Evolutionary conservation across 2,113 vertebrate species (phyloP).

Genomic region (Cardinalis cardinalis): DNA sequence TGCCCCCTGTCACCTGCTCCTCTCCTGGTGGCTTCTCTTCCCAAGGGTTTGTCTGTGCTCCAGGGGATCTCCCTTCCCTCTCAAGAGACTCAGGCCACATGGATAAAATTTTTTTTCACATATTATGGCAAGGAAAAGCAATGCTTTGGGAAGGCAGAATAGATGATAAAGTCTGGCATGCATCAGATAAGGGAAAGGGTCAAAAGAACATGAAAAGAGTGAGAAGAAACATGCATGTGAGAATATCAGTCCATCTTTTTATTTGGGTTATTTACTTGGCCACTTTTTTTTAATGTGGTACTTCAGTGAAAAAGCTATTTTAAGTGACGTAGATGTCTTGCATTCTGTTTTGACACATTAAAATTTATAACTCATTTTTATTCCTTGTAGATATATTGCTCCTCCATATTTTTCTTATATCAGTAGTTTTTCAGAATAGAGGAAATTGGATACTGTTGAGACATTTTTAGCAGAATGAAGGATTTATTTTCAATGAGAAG

Average conservation of each 20-base stretch:
- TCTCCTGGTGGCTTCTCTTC: background rate
- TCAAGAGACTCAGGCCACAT: accelerated
- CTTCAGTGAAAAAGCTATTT: background rate
- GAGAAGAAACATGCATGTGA: background rate
- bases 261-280: background rate
- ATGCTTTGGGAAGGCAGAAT: background rate
- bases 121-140: background rate
- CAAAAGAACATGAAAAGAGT: background rate
- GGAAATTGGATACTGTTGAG: background rate
- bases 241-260: background rate
- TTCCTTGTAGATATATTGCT: background rate
- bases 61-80: background rate
- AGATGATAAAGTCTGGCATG: background rate
- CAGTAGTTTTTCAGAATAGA: background rate
- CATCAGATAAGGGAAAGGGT: background rate
- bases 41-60: accelerated
- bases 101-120: background rate
- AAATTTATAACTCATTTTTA: background rate
- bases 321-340: background rate
- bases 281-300: background rate
- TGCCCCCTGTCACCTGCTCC: background rate
- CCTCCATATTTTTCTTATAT: background rate
- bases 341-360: background rate
- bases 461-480: background rate
- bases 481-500: background rate